A percentile compares a stretch with the other conserved stretches of the same genome.
phyloP scores from a whole-genome alignment of 1,140 invertebrate genomes.

The Aleiodes sp. region DNA sequence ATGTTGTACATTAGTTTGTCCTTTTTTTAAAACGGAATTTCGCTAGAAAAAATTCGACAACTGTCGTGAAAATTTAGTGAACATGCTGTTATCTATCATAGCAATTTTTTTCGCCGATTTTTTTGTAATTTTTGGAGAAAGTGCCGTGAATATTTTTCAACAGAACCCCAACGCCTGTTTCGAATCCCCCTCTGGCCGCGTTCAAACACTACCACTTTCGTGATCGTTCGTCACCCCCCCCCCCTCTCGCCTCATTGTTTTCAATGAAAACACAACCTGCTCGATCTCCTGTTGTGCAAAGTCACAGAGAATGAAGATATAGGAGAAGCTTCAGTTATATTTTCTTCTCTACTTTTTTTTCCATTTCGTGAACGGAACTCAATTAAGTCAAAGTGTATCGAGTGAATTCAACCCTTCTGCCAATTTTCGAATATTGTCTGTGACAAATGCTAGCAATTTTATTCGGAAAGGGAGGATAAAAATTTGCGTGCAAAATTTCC shows the following conservation, averaged over 20 bases:
- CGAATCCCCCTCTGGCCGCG: neutral
- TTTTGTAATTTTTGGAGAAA: neutral
- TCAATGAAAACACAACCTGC: slow-evolving; percentile 64
- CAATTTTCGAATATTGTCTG: too few species aligned
- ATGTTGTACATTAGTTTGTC: slow-evolving; percentile 3
- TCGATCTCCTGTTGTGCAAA: slow-evolving; percentile 35
- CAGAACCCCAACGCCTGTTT: neutral
- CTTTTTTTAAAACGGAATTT: neutral
- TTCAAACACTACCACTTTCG: slow-evolving; percentile 6
- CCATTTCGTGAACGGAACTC: neutral
- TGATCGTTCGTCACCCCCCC: slow-evolving; percentile 18
- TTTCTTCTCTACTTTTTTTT: neutral
- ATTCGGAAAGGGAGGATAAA: too few species aligned
- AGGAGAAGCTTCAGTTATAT: neutral
- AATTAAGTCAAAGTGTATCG: neutral
- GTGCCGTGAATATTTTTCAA: neutral
- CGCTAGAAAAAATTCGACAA: neutral
- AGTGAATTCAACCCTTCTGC: neutral
- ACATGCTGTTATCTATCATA: too few species aligned
- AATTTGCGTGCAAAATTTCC: too few species aligned
- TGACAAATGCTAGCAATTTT: too few species aligned
- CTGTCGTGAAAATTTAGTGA: neutral
- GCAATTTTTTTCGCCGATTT: neutral
- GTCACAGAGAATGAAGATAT: slow-evolving; percentile 14
- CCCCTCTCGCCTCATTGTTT: slow-evolving; percentile 52